Percentiles rank a stretch among this genome's conserved stretches.
These are phyloP conservation scores for Dendrocopos noguchii DNA, from an alignment of 2,113 vertebrate species.

Conservation along the genomic window DNA sequence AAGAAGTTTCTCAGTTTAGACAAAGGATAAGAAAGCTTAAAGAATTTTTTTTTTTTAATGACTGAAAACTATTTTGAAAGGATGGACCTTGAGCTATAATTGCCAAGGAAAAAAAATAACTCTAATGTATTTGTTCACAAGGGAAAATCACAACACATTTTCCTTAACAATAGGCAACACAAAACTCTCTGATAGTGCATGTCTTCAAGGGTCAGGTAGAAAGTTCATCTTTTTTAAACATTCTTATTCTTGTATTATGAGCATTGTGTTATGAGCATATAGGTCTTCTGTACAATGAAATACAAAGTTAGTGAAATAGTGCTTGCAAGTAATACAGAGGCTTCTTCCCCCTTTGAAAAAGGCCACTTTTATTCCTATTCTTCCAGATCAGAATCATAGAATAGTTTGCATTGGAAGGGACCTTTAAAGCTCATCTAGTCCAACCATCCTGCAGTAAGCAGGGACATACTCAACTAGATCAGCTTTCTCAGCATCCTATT, in stretches of 20 bases:
- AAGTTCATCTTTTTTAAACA: neutral
- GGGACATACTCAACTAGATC: neutral
- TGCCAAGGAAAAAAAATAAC: neutral
- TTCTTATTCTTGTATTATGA: neutral
- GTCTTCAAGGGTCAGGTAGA: neutral
- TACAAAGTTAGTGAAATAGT: neutral
- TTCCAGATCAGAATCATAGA: neutral
- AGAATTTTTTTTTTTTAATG: neutral
- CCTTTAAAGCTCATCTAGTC: neutral
- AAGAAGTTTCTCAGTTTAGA: neutral
- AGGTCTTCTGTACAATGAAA: neutral
- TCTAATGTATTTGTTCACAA: neutral
- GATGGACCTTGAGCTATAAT: neutral
- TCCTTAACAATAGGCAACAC: neutral
- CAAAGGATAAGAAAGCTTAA: neutral
- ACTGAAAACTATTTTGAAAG: neutral
- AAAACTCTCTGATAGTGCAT: neutral
- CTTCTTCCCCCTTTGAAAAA: neutral
- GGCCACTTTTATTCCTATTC: neutral
- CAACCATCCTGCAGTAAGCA: neutral
- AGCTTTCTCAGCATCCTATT: accelerated
- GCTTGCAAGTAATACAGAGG: neutral
- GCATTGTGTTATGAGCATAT: neutral
- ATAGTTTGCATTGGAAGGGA: neutral
- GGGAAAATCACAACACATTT: neutral